Percentiles rank a stretch among this genome's conserved stretches.
These are phyloP conservation scores for Sarcophaga rosellei DNA, from an alignment of 2,888 invertebrate genomes.

Conservation along the genomic window DNA sequence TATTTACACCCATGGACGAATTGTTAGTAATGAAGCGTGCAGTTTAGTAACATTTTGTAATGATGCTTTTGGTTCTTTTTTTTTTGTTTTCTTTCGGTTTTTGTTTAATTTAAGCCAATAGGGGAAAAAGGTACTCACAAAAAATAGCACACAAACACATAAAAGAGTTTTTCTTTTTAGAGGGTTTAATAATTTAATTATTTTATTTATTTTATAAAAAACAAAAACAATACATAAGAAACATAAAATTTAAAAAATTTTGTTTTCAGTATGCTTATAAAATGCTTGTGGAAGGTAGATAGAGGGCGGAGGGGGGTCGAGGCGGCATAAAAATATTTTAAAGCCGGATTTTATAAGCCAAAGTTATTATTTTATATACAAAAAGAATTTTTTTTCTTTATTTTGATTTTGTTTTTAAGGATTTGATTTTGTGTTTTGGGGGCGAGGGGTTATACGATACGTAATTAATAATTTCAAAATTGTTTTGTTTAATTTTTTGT, in stretches of 20 bases:
- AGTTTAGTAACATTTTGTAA: constrained; percentile 1
- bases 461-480: constrained; percentile 36
- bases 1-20: constrained; percentile 39
- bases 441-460: constrained; percentile 9
- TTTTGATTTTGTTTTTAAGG: not conserved
- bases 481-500: constrained; percentile 48
- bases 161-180: constrained; percentile 18
- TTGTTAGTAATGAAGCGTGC: constrained; percentile 51
- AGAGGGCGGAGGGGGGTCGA: not conserved
- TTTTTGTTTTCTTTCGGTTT: not conserved
- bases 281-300: not conserved
- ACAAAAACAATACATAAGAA: constrained; percentile 8
- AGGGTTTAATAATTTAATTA: constrained; percentile 13
- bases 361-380: constrained; percentile 45
- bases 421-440: not conserved
- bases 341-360: constrained; percentile 12
- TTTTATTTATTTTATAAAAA: not conserved
- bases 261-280: not conserved
- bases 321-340: not conserved
- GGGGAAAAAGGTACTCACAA: constrained; percentile 64
- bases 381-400: not conserved
- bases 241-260: constrained; percentile 33
- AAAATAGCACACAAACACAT: constrained; percentile 31
- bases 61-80: not conserved
- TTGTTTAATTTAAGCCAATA: constrained; percentile 39